Conservation (phyloP, 2,113 vertebrate genomes). For the Pogonocichla stellata region DNA sequence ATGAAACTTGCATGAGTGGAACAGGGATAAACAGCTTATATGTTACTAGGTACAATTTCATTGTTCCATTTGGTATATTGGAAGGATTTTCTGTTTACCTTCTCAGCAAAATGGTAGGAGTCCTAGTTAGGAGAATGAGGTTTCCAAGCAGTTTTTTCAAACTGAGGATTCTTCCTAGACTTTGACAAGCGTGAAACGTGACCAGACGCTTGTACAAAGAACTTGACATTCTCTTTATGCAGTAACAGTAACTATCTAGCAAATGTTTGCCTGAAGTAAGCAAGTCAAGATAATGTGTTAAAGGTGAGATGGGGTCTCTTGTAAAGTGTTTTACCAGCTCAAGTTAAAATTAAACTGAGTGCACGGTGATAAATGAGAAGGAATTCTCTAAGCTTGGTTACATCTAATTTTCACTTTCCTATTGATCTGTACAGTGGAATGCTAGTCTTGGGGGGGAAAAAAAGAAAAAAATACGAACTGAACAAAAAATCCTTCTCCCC, state of each 20-base stretch:
- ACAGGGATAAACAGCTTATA: not conserved
- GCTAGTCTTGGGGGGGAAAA: not conserved
- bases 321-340: not conserved
- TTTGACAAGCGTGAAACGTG: not conserved
- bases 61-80: not conserved
- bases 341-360: constrained; percentile 35
- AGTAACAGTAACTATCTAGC: not conserved
- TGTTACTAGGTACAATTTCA: not conserved
- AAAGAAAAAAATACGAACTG: not conserved
- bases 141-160: not conserved
- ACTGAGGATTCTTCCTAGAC: not conserved
- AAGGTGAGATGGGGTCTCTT: constrained; percentile 27
- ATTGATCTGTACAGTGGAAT: not conserved
- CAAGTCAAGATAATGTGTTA: constrained; percentile 24
- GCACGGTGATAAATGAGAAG: not conserved
- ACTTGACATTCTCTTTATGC: not conserved
- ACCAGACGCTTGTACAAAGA: constrained; percentile 14
- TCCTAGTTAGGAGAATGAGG: not conserved
- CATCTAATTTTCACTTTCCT: not conserved
- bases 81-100: not conserved
- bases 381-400: constrained; percentile 50
- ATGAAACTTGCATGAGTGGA: not conserved
- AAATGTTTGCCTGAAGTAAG: constrained; percentile 57
- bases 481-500: not conserved
- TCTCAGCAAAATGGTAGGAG: not conserved